phyloP scores from a whole-genome alignment of 1,140 invertebrate genomes.

The Druon quercuslanigerum region DNA sequence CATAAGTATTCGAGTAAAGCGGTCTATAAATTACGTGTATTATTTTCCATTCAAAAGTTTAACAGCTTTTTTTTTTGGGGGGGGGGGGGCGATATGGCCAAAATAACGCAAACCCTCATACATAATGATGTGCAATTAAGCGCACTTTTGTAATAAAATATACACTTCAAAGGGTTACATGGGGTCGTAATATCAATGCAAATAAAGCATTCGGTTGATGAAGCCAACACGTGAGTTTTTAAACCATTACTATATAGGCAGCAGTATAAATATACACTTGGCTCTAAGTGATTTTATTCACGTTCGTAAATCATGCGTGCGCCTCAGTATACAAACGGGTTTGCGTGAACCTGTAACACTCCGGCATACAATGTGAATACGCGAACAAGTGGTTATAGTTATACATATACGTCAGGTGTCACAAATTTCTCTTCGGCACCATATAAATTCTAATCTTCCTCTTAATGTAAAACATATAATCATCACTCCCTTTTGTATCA shows the following conservation, averaged over 20 bases:
- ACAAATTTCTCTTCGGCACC: background rate
- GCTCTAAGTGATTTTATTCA: constrained; percentile 21
- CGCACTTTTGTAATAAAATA: too few species aligned
- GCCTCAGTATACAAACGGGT: constrained; percentile 25
- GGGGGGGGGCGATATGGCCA: too few species aligned
- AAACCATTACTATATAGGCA: constrained; percentile 2
- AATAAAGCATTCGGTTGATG: background rate
- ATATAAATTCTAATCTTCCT: background rate
- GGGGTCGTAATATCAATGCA: background rate
- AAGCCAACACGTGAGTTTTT: constrained; percentile 11
- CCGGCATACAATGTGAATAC: constrained; percentile 26
- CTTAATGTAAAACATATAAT: background rate
- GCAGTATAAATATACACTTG: constrained; percentile 15
- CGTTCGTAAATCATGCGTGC: constrained; percentile 31
- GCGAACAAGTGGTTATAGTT: constrained; percentile 28
- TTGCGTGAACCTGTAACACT: constrained; percentile 31
- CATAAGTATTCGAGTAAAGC: too few species aligned
- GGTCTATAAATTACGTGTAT: too few species aligned
- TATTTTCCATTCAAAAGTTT: too few species aligned
- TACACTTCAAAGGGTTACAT: background rate
- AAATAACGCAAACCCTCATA: too few species aligned
- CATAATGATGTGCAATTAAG: too few species aligned
- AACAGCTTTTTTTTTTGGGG: too few species aligned
- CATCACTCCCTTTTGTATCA: too few species aligned
- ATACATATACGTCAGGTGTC: constrained; percentile 2